Percentiles rank a stretch among this genome's conserved stretches.
These are phyloP conservation scores for Grantiella picta DNA, from an alignment of 2,113 vertebrate species.

Conservation along the genomic window DNA sequence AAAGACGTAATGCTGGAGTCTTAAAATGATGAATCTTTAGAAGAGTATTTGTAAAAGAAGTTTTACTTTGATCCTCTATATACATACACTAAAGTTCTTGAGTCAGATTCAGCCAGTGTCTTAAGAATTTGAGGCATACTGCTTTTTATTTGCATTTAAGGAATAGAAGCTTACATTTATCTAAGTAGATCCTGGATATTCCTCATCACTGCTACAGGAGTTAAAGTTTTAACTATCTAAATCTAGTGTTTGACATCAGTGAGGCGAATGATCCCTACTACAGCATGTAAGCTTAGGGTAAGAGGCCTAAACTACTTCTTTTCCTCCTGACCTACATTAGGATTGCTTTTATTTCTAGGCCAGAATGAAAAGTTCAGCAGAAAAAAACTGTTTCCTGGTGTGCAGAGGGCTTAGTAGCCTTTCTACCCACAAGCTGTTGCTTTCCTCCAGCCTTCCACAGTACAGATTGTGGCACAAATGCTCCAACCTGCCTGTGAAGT, in stretches of 20 bases:
- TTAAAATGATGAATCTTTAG: background rate
- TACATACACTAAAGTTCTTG: background rate
- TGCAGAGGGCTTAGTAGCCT: conserved; percentile 54
- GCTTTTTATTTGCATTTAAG: conserved; percentile 56
- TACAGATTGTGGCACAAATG: conserved; percentile 61
- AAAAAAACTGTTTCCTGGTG: conserved; percentile 56
- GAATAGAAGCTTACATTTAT: conserved; percentile 46
- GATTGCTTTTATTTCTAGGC: conserved; percentile 55
- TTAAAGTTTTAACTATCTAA: conserved; percentile 60
- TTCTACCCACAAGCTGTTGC: conserved; percentile 64
- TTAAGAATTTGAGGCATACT: conserved; percentile 25
- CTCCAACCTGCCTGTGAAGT: conserved; percentile 59
- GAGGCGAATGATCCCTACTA: background rate
- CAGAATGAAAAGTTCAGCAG: conserved; percentile 56
- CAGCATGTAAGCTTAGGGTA: conserved; percentile 54
- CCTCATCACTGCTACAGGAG: conserved; percentile 18
- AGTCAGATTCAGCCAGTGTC: conserved; percentile 9
- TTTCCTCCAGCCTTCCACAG: conserved; percentile 53
- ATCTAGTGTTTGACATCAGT: conserved; percentile 41
- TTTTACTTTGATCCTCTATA: conserved; percentile 17
- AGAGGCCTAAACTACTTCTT: conserved; percentile 58
- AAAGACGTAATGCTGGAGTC: background rate
- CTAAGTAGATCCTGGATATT: conserved; percentile 54
- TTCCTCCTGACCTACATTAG: conserved; percentile 67
- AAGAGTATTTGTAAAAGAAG: background rate